Base-by-base conservation (phyloP, 1,140 invertebrate genomes). In the Cataglyphis hispanica region DNA sequence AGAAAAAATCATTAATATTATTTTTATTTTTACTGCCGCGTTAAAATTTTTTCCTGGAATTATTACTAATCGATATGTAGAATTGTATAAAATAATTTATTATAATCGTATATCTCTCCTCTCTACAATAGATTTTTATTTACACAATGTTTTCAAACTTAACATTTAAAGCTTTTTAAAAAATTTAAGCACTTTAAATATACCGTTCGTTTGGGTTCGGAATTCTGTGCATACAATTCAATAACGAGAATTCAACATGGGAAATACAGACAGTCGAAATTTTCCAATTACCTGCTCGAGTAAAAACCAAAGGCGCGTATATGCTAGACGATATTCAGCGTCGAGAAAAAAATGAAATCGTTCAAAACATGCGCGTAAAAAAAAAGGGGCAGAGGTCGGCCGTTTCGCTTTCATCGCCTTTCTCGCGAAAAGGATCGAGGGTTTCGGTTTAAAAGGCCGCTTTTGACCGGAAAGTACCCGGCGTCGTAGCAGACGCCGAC, bases 401-500 rank as follows among this genome's bases (percentile, higher is more conserved):
- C 88, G 92, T 92, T 92, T 89, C 81, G 86, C 90, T 90, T 80
- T 87, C 75, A 81, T 86, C 90, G 86, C 87, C 88, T 88, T 83
- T 27, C 84, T 70, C 83, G 84, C 72, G 67, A 86, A 90, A 90
- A 91, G 89, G 50, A 86, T 86, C 87, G 78, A 84, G 90, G 90
- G 92, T 87, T 81, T 92, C 85, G 88, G 89, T 93, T 93, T 93
- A 92, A 94, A 94, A 91, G 86, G 91, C 75, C 67, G 85, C 89
- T 89, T 90, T 90, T 87, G 88, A 86, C 63, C 88, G 85, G 53
- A 76, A 84, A 89, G 88, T 72, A 89, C 84, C 10, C 25, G 34
- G 56, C 67, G 85, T 84, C 80, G 85, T 91, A 75, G 76, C 70
- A 86, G 89, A 76, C 83, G 53, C 60, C 72, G 80, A 77, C 80